phyloP scores from a whole-genome alignment of 1,140 invertebrate genomes.

The Macrostomum lignano region DNA sequence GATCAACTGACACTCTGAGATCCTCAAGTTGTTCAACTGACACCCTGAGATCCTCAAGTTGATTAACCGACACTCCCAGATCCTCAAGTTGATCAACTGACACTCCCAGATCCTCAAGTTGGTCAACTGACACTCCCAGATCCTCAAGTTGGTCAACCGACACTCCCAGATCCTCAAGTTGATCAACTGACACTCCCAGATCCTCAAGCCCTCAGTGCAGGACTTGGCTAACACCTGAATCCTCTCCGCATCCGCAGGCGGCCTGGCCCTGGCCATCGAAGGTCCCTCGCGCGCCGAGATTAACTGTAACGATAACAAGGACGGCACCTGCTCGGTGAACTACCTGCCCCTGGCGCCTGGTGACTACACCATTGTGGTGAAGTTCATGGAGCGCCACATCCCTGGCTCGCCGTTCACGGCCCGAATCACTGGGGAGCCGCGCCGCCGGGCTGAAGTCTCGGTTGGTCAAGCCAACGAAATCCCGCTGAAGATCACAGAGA shows the following conservation, averaged over 20 bases:
- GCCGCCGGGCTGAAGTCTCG: slow-evolving; percentile 76
- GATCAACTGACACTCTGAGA: too few relatives aligned
- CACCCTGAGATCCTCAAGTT: too few relatives aligned
- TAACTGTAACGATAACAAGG: slow-evolving; percentile 16
- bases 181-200: too few relatives aligned
- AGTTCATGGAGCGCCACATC: slow-evolving; percentile 80
- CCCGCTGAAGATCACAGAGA: slow-evolving; percentile 66
- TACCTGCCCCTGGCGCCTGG: slow-evolving; percentile 82
- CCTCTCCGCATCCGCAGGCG: slow-evolving; percentile 10
- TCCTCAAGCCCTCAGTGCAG: not conserved
- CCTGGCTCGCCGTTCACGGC: slow-evolving; percentile 70
- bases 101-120: too few relatives aligned
- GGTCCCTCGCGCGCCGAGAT: not conserved
- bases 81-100: too few relatives aligned
- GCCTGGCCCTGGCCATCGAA: not conserved
- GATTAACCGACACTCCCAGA: too few relatives aligned
- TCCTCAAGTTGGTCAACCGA: too few relatives aligned
- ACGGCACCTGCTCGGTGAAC: slow-evolving; percentile 44
- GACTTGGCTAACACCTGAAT: too few relatives aligned
- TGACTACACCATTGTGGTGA: slow-evolving; percentile 68
- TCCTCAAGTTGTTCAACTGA: too few relatives aligned
- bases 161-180: too few relatives aligned
- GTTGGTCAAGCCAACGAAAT: slow-evolving; percentile 85
- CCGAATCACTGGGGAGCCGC: slow-evolving; percentile 51
- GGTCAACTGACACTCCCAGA: too few relatives aligned